Base-by-base conservation (phyloP, 35 echinoderm and acorn worm species). In the Ophioderma brevispina region DNA sequence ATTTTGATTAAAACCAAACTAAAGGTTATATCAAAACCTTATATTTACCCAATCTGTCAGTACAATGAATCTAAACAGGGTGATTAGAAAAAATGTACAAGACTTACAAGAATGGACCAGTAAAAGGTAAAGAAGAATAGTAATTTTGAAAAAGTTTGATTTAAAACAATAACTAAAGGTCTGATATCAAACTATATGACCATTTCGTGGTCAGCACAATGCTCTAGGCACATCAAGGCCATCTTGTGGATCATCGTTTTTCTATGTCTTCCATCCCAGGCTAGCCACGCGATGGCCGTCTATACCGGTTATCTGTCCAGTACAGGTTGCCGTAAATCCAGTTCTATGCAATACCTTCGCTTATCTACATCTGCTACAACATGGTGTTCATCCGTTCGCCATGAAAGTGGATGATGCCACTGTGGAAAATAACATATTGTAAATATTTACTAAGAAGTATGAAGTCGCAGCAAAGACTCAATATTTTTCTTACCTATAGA, bases 31-130 rank as follows among this genome's bases (percentile, higher is more conserved):
- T n/a, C n/a, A n/a, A n/a, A n/a, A n/a, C n/a, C n/a, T n/a, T n/a
- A n/a, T n/a, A n/a, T n/a, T n/a, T n/a, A n/a, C 96, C 96, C 96
- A 98, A 79, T 98, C 96, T 41, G 86, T 90, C 96, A 93, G 95
- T 46, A 90, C 95, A 90, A 98, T 94, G 25, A 81, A 93, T 8
- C 95, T 96, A 75, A 4, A 46, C 41, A 46, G 17, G 41, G 5
- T 8, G 41, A 17, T 8, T 46, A 46, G 17, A 46, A 46, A 8
- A 46, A 46, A 46, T 46, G 17, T 46, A 46, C 36, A 39, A 52
- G 43, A 56, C 64, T 19, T 0, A 37, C n/a, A 75, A 76, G 41
- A 78, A 38, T 11, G 77, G 80, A 39, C 8, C 4, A 52, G 39
- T 59, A 8, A 89, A 80, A 37, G 55, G 28, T 39, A 17, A 1